Evolutionary conservation across 2,113 vertebrate species (phyloP).

Genomic region (Poeciliopsis retropinna): DNA sequence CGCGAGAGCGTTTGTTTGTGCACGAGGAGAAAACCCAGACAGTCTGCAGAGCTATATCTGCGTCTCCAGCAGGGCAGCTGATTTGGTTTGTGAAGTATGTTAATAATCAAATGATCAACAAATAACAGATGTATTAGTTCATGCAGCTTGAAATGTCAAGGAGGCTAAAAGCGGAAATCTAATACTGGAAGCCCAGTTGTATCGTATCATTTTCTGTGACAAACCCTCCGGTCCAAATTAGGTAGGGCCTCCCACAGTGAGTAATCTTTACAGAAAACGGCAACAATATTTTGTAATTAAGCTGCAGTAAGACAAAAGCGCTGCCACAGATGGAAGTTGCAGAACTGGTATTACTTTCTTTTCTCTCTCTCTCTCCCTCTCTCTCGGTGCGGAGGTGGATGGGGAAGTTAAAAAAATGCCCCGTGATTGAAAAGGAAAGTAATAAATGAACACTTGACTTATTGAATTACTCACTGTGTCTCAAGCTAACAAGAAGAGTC

Average conservation of each 20-base stretch:
- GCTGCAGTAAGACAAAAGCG: slow-evolving; percentile 70
- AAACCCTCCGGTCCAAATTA: slow-evolving; percentile 85
- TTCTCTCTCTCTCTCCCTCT: slow-evolving; percentile 35
- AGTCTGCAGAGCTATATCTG: slow-evolving; percentile 67
- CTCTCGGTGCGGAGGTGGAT: slow-evolving; percentile 65
- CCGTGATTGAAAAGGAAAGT: slow-evolving; percentile 82
- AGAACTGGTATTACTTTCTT: slow-evolving; percentile 66
- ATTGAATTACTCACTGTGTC: slow-evolving; percentile 82
- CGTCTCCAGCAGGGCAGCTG: slow-evolving; percentile 82
- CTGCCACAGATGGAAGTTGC: slow-evolving; percentile 69
- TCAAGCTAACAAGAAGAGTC: slow-evolving; percentile 75
- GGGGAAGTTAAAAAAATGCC: slow-evolving; percentile 58
- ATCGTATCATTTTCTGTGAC: slow-evolving; percentile 84
- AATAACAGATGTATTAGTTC: slow-evolving; percentile 89
- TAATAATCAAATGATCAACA: slow-evolving; percentile 89
- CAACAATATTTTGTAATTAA: slow-evolving; percentile 84
- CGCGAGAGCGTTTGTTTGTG: slow-evolving; percentile 48
- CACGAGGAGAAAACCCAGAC: slow-evolving; percentile 49
- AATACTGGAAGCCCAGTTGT: slow-evolving; percentile 84
- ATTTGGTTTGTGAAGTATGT: slow-evolving; percentile 87
- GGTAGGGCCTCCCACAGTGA: slow-evolving; percentile 82
- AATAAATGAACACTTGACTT: slow-evolving; percentile 83
- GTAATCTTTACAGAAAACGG: slow-evolving; percentile 84
- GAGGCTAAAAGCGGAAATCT: slow-evolving; percentile 86
- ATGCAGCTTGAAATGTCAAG: slow-evolving; percentile 88